phyloP scores from a whole-genome alignment of 2,113 vertebrate species.

The Phasianus colchicus region DNA sequence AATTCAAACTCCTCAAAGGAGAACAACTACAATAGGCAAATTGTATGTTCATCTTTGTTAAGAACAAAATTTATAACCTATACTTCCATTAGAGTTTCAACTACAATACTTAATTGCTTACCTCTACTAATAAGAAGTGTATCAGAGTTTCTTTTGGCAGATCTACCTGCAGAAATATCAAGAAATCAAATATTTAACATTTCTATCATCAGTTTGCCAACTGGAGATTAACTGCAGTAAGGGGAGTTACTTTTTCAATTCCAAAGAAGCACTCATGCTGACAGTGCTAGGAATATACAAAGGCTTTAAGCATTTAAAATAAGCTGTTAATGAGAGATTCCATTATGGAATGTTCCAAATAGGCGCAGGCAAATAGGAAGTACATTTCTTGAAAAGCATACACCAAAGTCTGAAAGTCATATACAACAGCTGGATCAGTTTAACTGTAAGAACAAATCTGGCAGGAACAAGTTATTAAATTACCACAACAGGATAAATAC shows the following conservation, averaged over 20 bases:
- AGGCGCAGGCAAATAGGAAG: background rate
- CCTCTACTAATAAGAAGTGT: constrained; percentile 94
- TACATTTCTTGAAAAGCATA: background rate
- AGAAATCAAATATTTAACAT: background rate
- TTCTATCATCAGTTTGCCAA: background rate
- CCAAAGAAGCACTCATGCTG: background rate
- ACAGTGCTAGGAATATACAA: background rate
- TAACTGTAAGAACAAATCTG: background rate
- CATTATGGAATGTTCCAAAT: background rate
- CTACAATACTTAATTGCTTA: constrained; percentile 63
- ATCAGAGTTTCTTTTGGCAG: constrained; percentile 92
- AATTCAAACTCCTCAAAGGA: background rate
- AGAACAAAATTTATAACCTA: background rate
- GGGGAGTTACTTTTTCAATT: background rate
- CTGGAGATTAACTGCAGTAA: background rate
- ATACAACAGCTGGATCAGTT: background rate
- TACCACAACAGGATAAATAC: background rate
- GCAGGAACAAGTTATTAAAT: background rate
- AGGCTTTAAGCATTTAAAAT: background rate
- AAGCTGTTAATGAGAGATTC: background rate
- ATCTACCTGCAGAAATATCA: constrained; percentile 86
- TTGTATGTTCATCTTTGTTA: background rate
- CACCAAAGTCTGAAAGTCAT: background rate
- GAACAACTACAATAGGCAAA: background rate
- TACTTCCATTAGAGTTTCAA: background rate